Evolutionary conservation across 2,797 vertebrate genomes (phyloP).

Genomic region (Sandelia bainsii): DNA sequence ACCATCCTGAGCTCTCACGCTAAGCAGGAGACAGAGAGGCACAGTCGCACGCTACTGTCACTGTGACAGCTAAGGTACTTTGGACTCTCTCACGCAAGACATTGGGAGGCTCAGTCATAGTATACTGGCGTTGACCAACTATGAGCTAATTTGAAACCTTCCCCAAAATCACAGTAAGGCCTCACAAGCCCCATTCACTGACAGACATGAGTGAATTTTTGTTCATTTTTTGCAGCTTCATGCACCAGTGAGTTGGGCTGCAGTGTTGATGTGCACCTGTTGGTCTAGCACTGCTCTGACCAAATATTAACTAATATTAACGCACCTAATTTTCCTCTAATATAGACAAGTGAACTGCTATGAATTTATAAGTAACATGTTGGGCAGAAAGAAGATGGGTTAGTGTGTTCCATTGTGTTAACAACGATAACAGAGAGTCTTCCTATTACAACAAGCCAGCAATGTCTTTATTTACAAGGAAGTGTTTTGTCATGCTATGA

Average conservation of each 20-base stretch:
- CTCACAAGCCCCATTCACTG: slow-evolving; percentile 1
- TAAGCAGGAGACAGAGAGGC: slow-evolving; percentile 76
- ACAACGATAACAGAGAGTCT: slow-evolving; percentile 16
- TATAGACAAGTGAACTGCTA: neutral
- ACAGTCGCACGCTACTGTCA: slow-evolving; percentile 85
- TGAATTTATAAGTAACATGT: neutral
- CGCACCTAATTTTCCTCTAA: neutral
- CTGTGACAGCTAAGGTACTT: slow-evolving; percentile 75
- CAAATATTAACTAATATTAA: neutral
- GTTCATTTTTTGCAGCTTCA: neutral
- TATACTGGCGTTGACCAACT: slow-evolving; percentile 36
- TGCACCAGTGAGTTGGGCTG: neutral
- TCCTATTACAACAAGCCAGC: slow-evolving; percentile 30
- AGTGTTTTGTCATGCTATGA: slow-evolving; percentile 67
- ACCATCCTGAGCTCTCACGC: slow-evolving; percentile 85
- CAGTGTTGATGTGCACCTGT: neutral
- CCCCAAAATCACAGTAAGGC: slow-evolving; percentile 12
- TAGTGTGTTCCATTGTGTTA: slow-evolving; percentile 28
- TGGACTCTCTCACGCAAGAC: slow-evolving; percentile 81
- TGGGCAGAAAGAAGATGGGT: neutral
- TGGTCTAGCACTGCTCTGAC: neutral
- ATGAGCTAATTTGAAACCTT: slow-evolving; percentile 22
- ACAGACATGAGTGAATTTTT: neutral
- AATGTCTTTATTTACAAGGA: slow-evolving; percentile 69
- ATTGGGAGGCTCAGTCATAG: slow-evolving; percentile 52